phyloP scores from a whole-genome alignment of 2,888 invertebrate species.

The Creontiades dilutus region DNA sequence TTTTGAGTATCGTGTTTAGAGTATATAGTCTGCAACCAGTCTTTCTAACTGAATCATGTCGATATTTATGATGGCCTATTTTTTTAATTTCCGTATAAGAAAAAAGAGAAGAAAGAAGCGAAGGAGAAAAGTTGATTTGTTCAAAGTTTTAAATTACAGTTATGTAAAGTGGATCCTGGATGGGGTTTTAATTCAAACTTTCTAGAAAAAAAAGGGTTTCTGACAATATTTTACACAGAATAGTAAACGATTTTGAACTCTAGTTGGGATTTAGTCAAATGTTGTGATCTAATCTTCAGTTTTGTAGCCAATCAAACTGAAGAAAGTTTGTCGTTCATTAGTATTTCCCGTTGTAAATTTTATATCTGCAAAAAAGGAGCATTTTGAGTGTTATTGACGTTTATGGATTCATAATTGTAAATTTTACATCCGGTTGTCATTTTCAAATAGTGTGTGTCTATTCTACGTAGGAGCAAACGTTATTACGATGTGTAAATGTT shows the following conservation, averaged over 20 bases:
- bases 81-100: slow-evolving; percentile 69
- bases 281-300: slow-evolving; percentile 41
- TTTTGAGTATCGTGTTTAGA: slow-evolving; percentile 53
- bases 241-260: background rate
- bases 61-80: slow-evolving; percentile 70
- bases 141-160: slow-evolving; percentile 13
- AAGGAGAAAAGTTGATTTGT: slow-evolving; percentile 19
- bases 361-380: slow-evolving; percentile 26
- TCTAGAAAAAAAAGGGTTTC: slow-evolving; percentile 16
- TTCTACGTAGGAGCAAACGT: slow-evolving; percentile 67
- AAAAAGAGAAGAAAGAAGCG: slow-evolving; percentile 23
- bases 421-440: slow-evolving; percentile 72
- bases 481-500: slow-evolving; percentile 73
- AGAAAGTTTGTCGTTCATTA: slow-evolving; percentile 47
- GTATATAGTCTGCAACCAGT: slow-evolving; percentile 71
- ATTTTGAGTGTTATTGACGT: slow-evolving; percentile 52
- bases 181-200: slow-evolving; percentile 3
- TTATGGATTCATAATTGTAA: slow-evolving; percentile 68
- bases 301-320: background rate
- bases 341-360: slow-evolving; percentile 57
- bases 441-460: slow-evolving; percentile 73
- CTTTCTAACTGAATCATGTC: slow-evolving; percentile 67
- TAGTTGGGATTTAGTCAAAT: background rate
- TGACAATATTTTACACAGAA: slow-evolving; percentile 36
- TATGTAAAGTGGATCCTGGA: background rate